Evolutionary conservation across 2,888 invertebrate genomes (phyloP).

Genomic region (Metalampra italica): DNA sequence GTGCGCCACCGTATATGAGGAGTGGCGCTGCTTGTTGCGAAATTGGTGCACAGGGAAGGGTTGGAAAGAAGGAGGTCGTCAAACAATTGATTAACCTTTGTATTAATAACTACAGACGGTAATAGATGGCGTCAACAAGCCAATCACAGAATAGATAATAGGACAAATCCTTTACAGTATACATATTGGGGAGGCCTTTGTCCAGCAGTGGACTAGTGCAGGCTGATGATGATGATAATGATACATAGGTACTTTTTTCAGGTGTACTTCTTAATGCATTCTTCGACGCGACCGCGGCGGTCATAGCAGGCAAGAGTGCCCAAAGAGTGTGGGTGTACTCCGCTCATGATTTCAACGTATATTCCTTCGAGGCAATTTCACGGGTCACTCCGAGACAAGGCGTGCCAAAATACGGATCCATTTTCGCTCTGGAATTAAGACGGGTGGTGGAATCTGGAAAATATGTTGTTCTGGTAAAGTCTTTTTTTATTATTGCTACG

Average conservation of each 20-base stretch:
- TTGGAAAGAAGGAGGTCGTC: too few relatives aligned
- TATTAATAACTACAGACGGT: too few relatives aligned
- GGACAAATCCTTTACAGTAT: too few relatives aligned
- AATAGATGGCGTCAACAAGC: too few relatives aligned
- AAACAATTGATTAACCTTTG: too few relatives aligned
- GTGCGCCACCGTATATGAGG: too few relatives aligned
- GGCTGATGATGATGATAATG: too few relatives aligned
- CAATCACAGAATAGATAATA: too few relatives aligned
- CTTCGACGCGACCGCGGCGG: conserved; percentile 17
- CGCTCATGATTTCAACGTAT: conserved; percentile 33
- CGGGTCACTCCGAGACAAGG: conserved; percentile 20
- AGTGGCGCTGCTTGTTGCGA: too few relatives aligned
- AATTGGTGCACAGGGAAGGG: too few relatives aligned
- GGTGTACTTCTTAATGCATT: conserved; percentile 29
- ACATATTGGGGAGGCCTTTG: too few relatives aligned
- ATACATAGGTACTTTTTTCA: conserved; percentile 14
- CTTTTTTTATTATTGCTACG: neutral
- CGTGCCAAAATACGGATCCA: conserved; percentile 24
- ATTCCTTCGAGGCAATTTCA: conserved; percentile 18
- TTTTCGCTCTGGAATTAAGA: conserved; percentile 33
- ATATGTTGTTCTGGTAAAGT: conserved; percentile 37
- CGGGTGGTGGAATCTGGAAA: conserved; percentile 20
- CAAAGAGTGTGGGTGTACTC: conserved; percentile 27
- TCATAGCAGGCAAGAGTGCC: conserved; percentile 21
- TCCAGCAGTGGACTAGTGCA: too few relatives aligned